Evolutionary conservation across 1,140 invertebrate species (phyloP).

Genomic region (Hylaeus volcanicus): DNA sequence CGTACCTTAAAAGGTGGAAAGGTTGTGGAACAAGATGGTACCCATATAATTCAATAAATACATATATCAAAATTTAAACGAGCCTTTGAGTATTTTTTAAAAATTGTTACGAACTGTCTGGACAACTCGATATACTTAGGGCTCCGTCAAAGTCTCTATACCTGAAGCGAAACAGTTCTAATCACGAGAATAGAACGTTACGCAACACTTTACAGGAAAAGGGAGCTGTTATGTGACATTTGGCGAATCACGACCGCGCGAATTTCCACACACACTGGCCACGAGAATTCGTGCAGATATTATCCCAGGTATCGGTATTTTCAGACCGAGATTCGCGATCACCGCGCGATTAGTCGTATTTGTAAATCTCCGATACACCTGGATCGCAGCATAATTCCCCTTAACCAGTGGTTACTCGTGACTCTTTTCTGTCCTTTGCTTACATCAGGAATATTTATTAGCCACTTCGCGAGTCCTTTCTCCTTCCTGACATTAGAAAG

Average conservation of each 20-base stretch:
- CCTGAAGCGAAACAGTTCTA: not conserved
- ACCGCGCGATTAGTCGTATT: not conserved
- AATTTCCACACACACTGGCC: not conserved
- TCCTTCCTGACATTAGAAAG: conserved; percentile 32
- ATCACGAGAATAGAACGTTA: not conserved
- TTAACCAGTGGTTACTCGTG: not conserved
- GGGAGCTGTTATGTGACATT: conserved; percentile 25
- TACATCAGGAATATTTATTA: conserved; percentile 33
- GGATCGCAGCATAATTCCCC: not conserved
- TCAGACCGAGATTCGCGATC: conserved; percentile 3
- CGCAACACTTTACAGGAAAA: not conserved
- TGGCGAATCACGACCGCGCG: conserved; percentile 13
- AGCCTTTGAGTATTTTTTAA: too few relatives aligned
- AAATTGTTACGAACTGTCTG: too few relatives aligned
- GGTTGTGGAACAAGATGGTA: too few relatives aligned
- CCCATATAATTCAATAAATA: too few relatives aligned
- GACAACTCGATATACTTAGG: too few relatives aligned
- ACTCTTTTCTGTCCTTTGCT: conserved; percentile 20
- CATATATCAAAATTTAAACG: too few relatives aligned
- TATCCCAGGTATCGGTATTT: conserved; percentile 11
- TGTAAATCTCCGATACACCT: not conserved
- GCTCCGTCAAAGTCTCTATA: not conserved
- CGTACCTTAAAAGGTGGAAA: too few relatives aligned
- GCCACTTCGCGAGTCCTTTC: conserved; percentile 10
- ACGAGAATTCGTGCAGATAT: conserved; percentile 10